Base-by-base conservation (phyloP, 2,113 vertebrate genomes). In the Gavialis gangeticus region DNA sequence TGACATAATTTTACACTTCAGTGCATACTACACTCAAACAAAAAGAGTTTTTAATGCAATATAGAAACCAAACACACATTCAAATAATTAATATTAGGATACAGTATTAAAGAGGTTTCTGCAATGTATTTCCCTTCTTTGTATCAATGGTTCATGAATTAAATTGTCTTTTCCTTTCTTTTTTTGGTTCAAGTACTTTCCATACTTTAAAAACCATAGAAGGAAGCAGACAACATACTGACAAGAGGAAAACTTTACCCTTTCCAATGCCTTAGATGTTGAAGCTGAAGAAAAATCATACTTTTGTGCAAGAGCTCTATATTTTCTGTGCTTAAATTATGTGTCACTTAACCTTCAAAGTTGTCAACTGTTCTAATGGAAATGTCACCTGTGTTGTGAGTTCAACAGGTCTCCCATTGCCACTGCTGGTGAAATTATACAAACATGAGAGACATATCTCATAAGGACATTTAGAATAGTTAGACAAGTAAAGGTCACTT, bases 291-390 rank as follows among this genome's bases (percentile, higher is more conserved):
- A 75, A 79, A 95, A 96, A 87, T 28, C 77, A n/a, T 67, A 21
- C 11, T 92, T 91, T 71, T 86, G 3, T 78, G 62, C 28, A 76
- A 59, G 17, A 2, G 6, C 1, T 79, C 16, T 91, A 22, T 1
- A 17, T 28, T 79, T 78, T 92, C 88, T 37, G 2, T 63, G 1
- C 28, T 87, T 90, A 75, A n/a, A 78, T 92, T 6, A 62, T 30
- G 2, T 91, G n/a, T 88, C 73, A 91, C 87, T 93, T 94, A 86
- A 63, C 28, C 78, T 69, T 84, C 82, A 92, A 93, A 88, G 22
- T 10, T 85, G 10, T 67, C 56, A 94, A 16, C 37, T 58, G 2
- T 89, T 91, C 25, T 92, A 25, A 91, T 55, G 57, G 27, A 94
- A 93, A 93, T 88, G n/a, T 75, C 62, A 88, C 6, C 4, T 57